phyloP scores from a whole-genome alignment of 2,888 invertebrate genomes.

The Apomyelois bistriatella region DNA sequence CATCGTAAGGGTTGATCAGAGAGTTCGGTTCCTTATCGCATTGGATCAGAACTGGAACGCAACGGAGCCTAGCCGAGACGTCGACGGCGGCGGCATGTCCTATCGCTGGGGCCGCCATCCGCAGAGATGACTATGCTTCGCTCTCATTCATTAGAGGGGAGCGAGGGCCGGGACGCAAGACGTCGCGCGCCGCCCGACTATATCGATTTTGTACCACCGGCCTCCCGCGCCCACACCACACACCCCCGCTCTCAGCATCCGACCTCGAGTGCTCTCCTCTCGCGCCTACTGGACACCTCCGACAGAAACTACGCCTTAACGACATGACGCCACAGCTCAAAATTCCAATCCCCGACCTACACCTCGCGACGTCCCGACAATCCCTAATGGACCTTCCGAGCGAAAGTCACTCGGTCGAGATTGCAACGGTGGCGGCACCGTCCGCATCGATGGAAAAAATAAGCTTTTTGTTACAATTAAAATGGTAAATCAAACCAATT shows the following conservation, averaged over 20 bases:
- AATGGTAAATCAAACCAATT: conserved; percentile 80
- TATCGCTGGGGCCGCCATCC: conserved; percentile 66
- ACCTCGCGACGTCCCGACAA: conserved; percentile 51
- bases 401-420: conserved; percentile 77
- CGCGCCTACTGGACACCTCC: conserved; percentile 75
- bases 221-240: conserved; percentile 50
- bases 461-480: conserved; percentile 80
- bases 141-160: conserved; percentile 78
- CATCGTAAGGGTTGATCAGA: conserved; percentile 42
- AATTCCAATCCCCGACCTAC: conserved; percentile 51
- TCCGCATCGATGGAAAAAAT: conserved; percentile 68
- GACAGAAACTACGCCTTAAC: conserved; percentile 76
- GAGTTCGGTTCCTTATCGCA: conserved; percentile 48
- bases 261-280: conserved; percentile 79
- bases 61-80: background rate
- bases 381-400: conserved; percentile 71
- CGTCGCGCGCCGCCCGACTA: conserved; percentile 78
- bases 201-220: conserved; percentile 77
- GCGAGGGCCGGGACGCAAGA: conserved; percentile 65
- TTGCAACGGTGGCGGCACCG: conserved; percentile 61
- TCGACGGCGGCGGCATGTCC: conserved; percentile 34
- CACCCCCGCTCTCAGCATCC: conserved; percentile 75
- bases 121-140: conserved; percentile 74
- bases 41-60: conserved; percentile 33
- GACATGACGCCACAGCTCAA: conserved; percentile 71